These are phyloP conservation scores for Hypercompe scribonia DNA, from an alignment of 2,888 invertebrate genomes.

Conservation along the genomic window DNA sequence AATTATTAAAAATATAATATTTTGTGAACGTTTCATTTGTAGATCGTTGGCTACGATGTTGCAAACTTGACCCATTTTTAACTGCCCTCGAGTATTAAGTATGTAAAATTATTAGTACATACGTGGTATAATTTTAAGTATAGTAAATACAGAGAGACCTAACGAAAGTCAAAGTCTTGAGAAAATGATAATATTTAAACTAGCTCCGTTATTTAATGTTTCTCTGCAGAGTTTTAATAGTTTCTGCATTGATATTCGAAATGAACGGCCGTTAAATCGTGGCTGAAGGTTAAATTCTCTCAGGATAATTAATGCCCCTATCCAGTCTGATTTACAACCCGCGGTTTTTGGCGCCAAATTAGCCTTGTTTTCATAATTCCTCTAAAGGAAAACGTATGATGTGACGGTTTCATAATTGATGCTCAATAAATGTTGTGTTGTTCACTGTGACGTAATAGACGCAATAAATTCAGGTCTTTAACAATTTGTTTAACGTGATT, in stretches of 20 bases:
- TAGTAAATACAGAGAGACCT: neutral
- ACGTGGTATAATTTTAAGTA: neutral
- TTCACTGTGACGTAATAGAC: neutral
- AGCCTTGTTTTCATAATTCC: conserved; percentile 65
- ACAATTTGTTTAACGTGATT: neutral
- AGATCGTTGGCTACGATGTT: neutral
- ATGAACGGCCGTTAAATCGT: conserved; percentile 52
- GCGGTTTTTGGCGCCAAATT: conserved; percentile 70
- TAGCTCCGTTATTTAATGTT: too few relatives aligned
- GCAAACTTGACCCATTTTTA: too few relatives aligned
- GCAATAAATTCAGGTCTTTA: neutral
- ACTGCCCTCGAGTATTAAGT: too few relatives aligned
- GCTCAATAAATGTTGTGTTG: neutral
- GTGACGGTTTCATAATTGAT: conserved; percentile 14
- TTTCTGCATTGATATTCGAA: conserved; percentile 50
- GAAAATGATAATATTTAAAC: neutral
- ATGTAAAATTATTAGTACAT: too few relatives aligned
- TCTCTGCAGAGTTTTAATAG: neutral
- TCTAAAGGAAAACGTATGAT: conserved; percentile 47
- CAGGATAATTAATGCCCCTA: conserved; percentile 66
- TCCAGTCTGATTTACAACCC: conserved; percentile 69
- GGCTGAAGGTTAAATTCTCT: conserved; percentile 51
- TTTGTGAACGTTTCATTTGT: neutral
- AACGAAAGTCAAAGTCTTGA: neutral
- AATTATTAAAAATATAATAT: neutral